Percentiles rank a stretch among this genome's conserved stretches.
These are phyloP conservation scores for Rhabditoides inermis DNA, from an alignment of 2,888 invertebrate species.

Conservation along the genomic window DNA sequence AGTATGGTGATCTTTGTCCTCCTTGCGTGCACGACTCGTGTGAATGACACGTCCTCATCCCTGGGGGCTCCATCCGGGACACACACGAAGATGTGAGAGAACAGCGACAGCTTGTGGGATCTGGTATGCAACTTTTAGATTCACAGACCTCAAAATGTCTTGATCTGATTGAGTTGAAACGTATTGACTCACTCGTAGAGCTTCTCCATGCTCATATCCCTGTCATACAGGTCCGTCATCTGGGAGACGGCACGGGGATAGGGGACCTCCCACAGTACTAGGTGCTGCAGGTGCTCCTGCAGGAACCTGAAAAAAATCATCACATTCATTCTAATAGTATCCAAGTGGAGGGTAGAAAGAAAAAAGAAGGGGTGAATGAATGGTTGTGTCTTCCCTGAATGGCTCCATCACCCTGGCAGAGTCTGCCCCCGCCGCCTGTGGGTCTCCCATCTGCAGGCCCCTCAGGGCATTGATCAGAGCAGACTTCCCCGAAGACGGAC, in stretches of 20 bases:
- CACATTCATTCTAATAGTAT: too few species aligned
- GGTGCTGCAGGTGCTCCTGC: constrained; percentile 26
- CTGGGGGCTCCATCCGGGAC: constrained; percentile 31
- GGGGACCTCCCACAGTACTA: constrained; percentile 32
- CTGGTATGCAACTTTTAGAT: constrained; percentile 11
- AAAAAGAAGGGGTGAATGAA: too few species aligned
- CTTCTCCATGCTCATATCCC: constrained; percentile 32
- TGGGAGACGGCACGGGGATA: constrained; percentile 27
- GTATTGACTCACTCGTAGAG: constrained; percentile 24
- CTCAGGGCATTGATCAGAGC: constrained; percentile 28
- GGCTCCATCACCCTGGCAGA: constrained; percentile 31
- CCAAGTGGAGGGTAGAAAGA: too few species aligned
- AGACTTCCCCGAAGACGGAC: constrained; percentile 29
- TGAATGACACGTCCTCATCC: constrained; percentile 34
- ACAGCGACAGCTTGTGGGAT: constrained; percentile 23
- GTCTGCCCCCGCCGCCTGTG: constrained; percentile 26
- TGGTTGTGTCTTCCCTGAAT: constrained; percentile 24
- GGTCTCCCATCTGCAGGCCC: constrained; percentile 23
- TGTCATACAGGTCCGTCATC: constrained; percentile 26
- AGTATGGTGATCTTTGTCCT: neutral
- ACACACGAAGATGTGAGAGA: constrained; percentile 25
- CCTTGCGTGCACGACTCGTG: constrained; percentile 23
- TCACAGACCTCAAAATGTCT: neutral
- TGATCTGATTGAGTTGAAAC: neutral
- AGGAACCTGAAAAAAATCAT: constrained; percentile 24